phyloP scores from a whole-genome alignment of 2,113 vertebrate genomes.

The Cinclus mexicanus region DNA sequence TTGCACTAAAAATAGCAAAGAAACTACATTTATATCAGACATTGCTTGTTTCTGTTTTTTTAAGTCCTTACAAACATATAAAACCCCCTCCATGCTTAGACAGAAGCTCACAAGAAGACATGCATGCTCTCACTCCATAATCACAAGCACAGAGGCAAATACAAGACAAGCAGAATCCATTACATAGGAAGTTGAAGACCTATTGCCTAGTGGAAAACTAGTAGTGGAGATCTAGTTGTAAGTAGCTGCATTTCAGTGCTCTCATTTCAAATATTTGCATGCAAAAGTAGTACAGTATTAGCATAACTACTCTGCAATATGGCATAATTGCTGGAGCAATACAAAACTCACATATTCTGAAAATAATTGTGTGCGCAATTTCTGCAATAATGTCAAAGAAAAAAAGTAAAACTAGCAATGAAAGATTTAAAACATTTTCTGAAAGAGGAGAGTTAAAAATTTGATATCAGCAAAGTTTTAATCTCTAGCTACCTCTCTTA shows the following conservation, averaged over 20 bases:
- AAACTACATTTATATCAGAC: not conserved
- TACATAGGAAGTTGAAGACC: not conserved
- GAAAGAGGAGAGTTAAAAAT: not conserved
- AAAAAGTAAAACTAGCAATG: not conserved
- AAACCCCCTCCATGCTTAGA: not conserved
- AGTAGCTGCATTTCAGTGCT: not conserved
- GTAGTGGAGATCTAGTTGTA: not conserved
- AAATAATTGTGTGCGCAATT: slow-evolving; percentile 24
- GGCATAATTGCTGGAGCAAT: slow-evolving; percentile 34
- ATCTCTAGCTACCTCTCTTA: not conserved
- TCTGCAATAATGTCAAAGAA: not conserved
- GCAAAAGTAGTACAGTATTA: slow-evolving; percentile 51
- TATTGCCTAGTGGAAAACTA: not conserved
- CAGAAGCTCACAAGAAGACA: not conserved
- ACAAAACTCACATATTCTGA: not conserved
- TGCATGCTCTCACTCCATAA: not conserved
- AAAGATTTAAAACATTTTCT: slow-evolving; percentile 33
- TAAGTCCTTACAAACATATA: not conserved
- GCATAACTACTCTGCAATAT: slow-evolving; percentile 59
- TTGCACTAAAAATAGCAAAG: not conserved
- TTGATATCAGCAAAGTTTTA: not conserved
- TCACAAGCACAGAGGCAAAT: not conserved
- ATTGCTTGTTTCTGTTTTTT: not conserved
- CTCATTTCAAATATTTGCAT: slow-evolving; percentile 63
- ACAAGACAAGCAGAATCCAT: not conserved